Percentiles rank a stretch among this genome's conserved stretches.
Conservation (phyloP, 2,113 vertebrate species). For the Gymnorhina tibicen region DNA sequence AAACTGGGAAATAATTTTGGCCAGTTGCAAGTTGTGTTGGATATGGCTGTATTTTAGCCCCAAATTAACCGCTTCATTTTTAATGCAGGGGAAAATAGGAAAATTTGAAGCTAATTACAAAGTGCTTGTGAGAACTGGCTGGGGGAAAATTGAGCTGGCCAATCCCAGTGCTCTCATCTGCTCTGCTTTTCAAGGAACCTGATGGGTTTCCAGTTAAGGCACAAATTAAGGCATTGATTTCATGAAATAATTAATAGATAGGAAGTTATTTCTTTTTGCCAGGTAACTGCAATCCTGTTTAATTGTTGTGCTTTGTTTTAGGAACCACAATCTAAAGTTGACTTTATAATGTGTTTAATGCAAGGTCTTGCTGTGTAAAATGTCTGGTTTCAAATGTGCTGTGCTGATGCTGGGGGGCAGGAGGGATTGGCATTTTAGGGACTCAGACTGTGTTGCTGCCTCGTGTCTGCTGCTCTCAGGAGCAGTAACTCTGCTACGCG, state of each 20-base stretch:
- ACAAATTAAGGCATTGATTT: background rate
- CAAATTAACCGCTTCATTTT: background rate
- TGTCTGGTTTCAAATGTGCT: background rate
- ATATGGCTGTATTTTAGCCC: background rate
- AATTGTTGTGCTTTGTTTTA: background rate
- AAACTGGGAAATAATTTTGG: background rate
- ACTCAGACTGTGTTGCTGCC: background rate
- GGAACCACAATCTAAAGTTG: background rate
- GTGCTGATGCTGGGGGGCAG: background rate
- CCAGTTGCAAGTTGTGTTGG: background rate
- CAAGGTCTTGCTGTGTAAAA: background rate
- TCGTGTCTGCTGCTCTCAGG: background rate
- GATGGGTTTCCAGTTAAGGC: conserved; percentile 14
- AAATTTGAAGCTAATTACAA: background rate
- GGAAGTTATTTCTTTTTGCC: background rate
- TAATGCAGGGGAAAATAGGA: background rate
- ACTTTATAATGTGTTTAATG: background rate
- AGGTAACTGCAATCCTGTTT: background rate
- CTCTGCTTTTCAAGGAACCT: background rate
- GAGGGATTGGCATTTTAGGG: background rate
- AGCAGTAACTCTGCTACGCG: background rate
- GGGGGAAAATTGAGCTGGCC: background rate
- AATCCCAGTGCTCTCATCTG: background rate
- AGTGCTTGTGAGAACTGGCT: background rate
- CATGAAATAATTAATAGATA: background rate